Evolutionary conservation across 2,113 vertebrate species (phyloP).

Genomic region (Tyrannus savana): DNA sequence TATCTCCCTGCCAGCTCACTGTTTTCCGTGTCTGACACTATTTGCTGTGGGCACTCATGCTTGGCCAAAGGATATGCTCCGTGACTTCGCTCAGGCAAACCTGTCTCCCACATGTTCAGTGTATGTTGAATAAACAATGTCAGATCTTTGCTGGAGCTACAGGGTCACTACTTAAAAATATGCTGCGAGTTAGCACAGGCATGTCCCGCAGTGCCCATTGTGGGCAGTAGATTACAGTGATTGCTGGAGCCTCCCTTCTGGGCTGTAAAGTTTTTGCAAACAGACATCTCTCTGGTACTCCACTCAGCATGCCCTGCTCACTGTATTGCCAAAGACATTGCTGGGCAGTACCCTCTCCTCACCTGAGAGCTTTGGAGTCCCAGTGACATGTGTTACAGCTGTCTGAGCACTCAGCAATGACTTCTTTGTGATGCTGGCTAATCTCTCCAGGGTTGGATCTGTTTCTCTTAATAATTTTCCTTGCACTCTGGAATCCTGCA

Average conservation of each 20-base stretch:
- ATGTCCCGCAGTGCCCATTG: not conserved
- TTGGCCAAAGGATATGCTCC: not conserved
- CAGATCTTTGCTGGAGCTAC: not conserved
- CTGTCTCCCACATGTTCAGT: not conserved
- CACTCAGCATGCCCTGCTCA: not conserved
- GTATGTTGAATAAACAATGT: accelerated
- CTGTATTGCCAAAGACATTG: not conserved
- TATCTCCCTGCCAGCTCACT: not conserved
- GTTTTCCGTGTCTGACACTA: not conserved
- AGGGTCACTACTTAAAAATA: not conserved
- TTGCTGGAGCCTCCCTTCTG: not conserved
- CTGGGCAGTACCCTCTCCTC: not conserved
- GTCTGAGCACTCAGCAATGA: not conserved
- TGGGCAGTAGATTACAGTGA: not conserved
- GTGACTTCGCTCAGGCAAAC: not conserved
- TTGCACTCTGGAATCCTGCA: not conserved
- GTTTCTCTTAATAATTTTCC: slow-evolving; percentile 12
- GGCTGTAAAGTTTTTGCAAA: not conserved
- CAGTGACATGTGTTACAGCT: not conserved
- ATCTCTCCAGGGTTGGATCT: not conserved
- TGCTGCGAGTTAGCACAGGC: not conserved
- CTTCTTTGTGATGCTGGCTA: not conserved
- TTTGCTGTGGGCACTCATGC: not conserved
- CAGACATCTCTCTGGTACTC: not conserved
- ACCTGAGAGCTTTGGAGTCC: not conserved